Percentiles rank a stretch among this genome's conserved stretches.
Evolutionary conservation across 2,113 vertebrate species (phyloP).

Genomic region (Oncorhynchus clarkii): DNA sequence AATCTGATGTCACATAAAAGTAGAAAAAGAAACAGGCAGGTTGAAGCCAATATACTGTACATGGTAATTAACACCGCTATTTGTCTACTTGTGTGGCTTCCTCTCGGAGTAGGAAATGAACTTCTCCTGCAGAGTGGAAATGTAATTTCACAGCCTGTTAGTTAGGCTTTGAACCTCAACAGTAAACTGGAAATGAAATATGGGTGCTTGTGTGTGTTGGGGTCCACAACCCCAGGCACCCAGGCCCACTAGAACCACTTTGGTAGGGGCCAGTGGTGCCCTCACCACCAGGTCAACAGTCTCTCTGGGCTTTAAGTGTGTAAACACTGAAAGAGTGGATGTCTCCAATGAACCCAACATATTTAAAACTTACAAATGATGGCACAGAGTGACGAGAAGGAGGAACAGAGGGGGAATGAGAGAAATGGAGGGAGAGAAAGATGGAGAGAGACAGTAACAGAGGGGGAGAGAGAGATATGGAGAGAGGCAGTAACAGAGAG

Average conservation of each 20-base stretch:
- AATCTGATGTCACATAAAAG: no score
- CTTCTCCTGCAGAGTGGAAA: slow-evolving; percentile 55
- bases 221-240: slow-evolving; percentile 23
- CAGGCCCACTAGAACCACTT: background rate
- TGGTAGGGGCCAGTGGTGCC: slow-evolving; percentile 8
- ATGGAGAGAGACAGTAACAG: slow-evolving; percentile 2
- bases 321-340: slow-evolving; percentile 49
- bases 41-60: background rate
- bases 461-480: background rate
- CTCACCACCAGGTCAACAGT: slow-evolving; percentile 28
- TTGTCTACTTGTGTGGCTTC: slow-evolving; percentile 45
- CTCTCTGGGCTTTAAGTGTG: slow-evolving; percentile 37
- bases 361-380: slow-evolving; percentile 39
- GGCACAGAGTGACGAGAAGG: background rate
- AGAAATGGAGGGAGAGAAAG: background rate
- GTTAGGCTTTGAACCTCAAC: slow-evolving; percentile 55
- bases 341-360: slow-evolving; percentile 37
- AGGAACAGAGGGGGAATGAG: background rate
- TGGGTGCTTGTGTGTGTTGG: slow-evolving; percentile 28
- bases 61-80: slow-evolving; percentile 65
- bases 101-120: slow-evolving; percentile 52
- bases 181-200: slow-evolving; percentile 53
- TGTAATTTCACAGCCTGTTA: slow-evolving; percentile 73
- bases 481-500: background rate
- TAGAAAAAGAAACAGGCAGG: background rate